Percentiles rank a stretch among this genome's conserved stretches.
Conservation (phyloP, 2,113 vertebrate genomes). For the Neopipo cinnamomea region DNA sequence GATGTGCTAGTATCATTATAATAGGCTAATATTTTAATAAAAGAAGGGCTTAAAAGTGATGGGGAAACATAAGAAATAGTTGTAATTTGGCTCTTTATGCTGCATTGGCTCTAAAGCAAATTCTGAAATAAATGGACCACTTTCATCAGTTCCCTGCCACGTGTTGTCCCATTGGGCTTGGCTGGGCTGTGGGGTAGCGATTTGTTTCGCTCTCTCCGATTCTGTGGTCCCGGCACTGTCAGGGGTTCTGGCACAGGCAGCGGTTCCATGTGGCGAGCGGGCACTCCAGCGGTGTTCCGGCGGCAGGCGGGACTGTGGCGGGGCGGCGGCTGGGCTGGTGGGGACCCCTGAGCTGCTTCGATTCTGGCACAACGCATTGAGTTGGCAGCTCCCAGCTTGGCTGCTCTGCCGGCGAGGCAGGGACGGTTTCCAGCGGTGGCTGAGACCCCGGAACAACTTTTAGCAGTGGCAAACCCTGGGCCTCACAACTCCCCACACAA, state of each 20-base stretch:
- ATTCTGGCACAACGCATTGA: not conserved
- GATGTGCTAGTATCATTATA: not conserved
- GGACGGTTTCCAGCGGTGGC: not conserved
- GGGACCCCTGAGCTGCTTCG: not conserved
- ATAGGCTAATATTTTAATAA: not conserved
- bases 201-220: not conserved
- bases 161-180: not conserved
- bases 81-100: not conserved
- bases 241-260: not conserved
- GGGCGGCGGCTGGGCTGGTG: not conserved
- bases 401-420: not conserved
- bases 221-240: not conserved
- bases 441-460: not conserved
- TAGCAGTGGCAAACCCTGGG: not conserved
- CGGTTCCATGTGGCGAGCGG: not conserved
- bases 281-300: too few relatives aligned
- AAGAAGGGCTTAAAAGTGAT: not conserved
- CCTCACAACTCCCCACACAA: not conserved
- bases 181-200: not conserved
- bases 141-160: not conserved
- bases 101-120: not conserved
- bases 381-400: not conserved
- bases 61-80: not conserved
- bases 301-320: not conserved
- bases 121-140: not conserved